Base-by-base conservation (phyloP, 2,113 vertebrate genomes). In the Bungarus multicinctus region DNA sequence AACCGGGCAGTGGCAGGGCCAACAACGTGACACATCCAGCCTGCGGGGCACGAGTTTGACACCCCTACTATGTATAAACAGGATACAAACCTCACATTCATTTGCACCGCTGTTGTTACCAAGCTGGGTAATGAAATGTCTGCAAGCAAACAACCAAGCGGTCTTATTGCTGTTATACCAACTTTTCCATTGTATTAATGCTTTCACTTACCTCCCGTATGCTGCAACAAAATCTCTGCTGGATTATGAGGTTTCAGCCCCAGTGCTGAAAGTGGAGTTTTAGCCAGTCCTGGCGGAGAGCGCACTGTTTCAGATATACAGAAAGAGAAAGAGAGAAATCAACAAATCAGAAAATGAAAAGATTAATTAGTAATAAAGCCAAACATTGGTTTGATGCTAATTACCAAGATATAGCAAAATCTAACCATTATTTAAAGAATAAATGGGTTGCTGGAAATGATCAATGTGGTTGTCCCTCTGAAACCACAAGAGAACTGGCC, bases 191-290 rank as follows among this genome's bases (percentile, higher is more conserved):
- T 20, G 18, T 81, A 22, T 8, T 34, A 39, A 39, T 81, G 20
- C 18, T 25, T 0, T 0, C 89, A 98, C 98, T 98, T 95, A 99
- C 99, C 99, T 97, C 99, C 99, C 0, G 98, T 98, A 8, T 98
- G 98, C 69, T 99, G 98, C 94, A 99, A 97, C n/a, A 98, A 94
- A 94, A 99, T 99, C 58, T 99, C 99, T 0, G 98, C 98, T 0
- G 99, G 99, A 95, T 99, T 99, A 97, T 99, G 99, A 34, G 99
- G 99, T 89, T 99, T 99, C 95, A 99, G 97, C 30, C 99, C 99
- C 95, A 99, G 96, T 1, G 99, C 99, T 87, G 99, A 99, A 91
- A 99, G 97, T 0, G 99, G 99, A 7, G 99, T 99, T 98, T 99
- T 99, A 92, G 99, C 99, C 95, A 99, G 97, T 91, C 99, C 99